A percentile compares a stretch with the other conserved stretches of the same genome.
Evolutionary conservation across 2,113 vertebrate genomes (phyloP).

Genomic region (Channa maculata): DNA sequence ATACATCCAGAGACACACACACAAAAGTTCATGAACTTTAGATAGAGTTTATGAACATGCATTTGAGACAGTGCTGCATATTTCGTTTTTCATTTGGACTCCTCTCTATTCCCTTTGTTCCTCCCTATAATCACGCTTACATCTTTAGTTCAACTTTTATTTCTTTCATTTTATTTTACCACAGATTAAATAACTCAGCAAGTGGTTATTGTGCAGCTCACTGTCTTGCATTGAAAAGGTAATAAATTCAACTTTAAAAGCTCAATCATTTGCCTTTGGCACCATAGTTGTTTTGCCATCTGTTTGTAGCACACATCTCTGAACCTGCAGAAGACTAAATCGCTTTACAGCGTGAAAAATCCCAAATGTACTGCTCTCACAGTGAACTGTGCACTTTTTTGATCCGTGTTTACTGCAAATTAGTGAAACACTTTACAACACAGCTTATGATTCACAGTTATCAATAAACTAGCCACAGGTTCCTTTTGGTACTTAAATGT

Average conservation of each 20-base stretch:
- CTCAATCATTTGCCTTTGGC: conserved; percentile 5
- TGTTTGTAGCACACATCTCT: conserved; percentile 21
- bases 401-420: background rate
- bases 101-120: background rate
- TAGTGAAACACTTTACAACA: background rate
- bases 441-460: background rate
- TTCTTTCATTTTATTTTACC: background rate
- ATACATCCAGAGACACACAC: background rate
- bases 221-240: background rate
- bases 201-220: conserved; percentile 1
- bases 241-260: conserved; percentile 16
- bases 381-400: background rate
- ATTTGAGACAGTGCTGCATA: background rate
- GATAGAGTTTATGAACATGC: no score
- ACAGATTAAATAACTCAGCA: background rate
- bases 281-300: conserved; percentile 14
- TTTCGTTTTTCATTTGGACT: background rate
- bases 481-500: background rate
- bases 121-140: no score
- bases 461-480: no score
- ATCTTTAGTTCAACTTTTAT: no score
- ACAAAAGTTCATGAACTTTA: background rate
- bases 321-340: conserved; percentile 7
- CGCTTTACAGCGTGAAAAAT: background rate
- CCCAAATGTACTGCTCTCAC: conserved; percentile 1